Evolutionary conservation across 2,113 vertebrate genomes (phyloP), one percentile per base, ranked within the genome.

Genomic region (Clarias gariepinus): DNA sequence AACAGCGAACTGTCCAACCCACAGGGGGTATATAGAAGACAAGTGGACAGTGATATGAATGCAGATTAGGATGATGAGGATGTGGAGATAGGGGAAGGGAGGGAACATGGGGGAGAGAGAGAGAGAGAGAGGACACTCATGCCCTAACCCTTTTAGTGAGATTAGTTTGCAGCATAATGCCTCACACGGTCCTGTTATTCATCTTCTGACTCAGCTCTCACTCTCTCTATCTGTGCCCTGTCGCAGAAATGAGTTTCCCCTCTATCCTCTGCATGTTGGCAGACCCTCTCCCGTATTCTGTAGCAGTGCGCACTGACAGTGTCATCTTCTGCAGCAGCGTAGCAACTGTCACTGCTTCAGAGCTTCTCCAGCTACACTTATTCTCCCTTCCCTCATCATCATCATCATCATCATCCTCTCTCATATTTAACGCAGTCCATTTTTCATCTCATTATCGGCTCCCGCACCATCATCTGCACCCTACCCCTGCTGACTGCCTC

Each of bases 131-230:
- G 82, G 28, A 90, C 90, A 91, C 93, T 94, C 92, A 69, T 91
- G 92, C 92, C 89, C 91, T 83, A 91, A 94, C 91, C 94, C 95
- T 96, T 95, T 95, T 95, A 95, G 95, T 28, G 88, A 94, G 94
- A 96, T 96, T 95, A 95, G 93, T 91, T 92, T 87, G 83, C 90
- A 92, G 88, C 92, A 85, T 95, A 94, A 95, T 94, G 93, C 92
- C 93, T 89, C 91, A 90, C 87, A 86, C 47, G 80, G 81, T 82
- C 78, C 90, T 85, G 53, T 69, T 93, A 94, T 95, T 95, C 92
- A 92, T 95, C 91, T 92, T 91, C 91, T 91, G 92, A 93, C 91
- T 94, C 94, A 93, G 94, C 92, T 86, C 89, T 82, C 81, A 77
- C 87, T 80, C 68, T 47, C 81, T 82, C 85, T 78, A 81, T 68